These are phyloP conservation scores for Drosophila siamana DNA, from an alignment of 2,888 invertebrate genomes.

Conservation along the genomic window DNA sequence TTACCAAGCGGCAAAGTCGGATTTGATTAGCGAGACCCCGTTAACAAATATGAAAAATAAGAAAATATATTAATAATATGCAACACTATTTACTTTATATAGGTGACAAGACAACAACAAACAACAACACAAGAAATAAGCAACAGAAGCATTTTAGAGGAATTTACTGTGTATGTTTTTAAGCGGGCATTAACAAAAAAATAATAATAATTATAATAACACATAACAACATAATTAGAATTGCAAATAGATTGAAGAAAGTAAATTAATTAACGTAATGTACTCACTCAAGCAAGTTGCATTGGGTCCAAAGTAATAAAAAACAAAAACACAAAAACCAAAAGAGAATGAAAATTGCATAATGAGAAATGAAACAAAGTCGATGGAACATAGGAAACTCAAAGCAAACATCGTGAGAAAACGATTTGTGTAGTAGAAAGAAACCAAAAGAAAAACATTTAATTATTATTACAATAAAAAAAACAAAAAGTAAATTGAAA, in stretches of 20 bases:
- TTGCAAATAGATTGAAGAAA: constrained; percentile 52
- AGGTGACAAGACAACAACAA: constrained; percentile 73
- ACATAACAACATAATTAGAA: constrained; percentile 43
- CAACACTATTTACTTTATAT: constrained; percentile 78
- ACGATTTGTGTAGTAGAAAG: constrained; percentile 39
- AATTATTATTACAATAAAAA: constrained; percentile 20
- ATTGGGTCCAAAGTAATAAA: constrained; percentile 71
- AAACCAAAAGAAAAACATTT: constrained; percentile 29
- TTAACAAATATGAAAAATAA: constrained; percentile 55
- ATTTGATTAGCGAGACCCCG: constrained; percentile 71
- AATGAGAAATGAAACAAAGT: constrained; percentile 1
- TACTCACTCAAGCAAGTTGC: constrained; percentile 73
- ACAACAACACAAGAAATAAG: constrained; percentile 74
- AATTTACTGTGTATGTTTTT: constrained; percentile 74
- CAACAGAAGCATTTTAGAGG: constrained; percentile 77
- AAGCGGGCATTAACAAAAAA: constrained; percentile 55
- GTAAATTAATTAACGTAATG: constrained; percentile 26
- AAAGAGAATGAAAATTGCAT: constrained; percentile 3
- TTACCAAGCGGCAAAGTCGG: constrained; percentile 58
- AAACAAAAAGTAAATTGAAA: constrained; percentile 19
- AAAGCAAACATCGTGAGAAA: constrained; percentile 25
- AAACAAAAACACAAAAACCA: constrained; percentile 23
- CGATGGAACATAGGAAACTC: not conserved
- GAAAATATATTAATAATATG: constrained; percentile 55
- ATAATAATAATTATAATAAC: constrained; percentile 15